Evolutionary conservation across 2,797 vertebrate genomes (phyloP), one percentile per base, ranked within the genome.

Genomic region (Borostomias antarcticus): DNA sequence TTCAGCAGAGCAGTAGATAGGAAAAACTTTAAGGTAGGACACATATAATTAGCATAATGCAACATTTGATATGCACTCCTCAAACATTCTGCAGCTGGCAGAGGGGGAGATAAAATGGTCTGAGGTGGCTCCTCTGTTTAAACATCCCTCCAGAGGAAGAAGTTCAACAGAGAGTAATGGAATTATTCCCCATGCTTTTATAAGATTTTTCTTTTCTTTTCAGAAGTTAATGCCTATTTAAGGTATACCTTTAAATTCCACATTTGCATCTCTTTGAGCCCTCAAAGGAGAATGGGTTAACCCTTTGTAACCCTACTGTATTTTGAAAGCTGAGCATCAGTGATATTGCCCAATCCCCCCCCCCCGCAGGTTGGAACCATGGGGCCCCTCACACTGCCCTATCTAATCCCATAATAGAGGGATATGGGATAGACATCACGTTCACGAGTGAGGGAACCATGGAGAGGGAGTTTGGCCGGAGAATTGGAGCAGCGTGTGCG

Each of bases 31-130:
- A 62, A 61, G 48, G 25, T 52, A 72, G 45, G 30, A 43, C 7
- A 61, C 62, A 72, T 70, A 58, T 66, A 47, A 25, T 56, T 33
- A 66, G 61, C 40, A 25, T 68, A 62, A 64, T 58, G 23, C 57
- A 19, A 6, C 19, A 66, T 74, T 74, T 66, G 35, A 73, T 65
- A 67, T 64, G 56, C 52, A n/a, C 47, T 68, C 33, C 26, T 72
- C 25, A 53, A 75, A 65, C 60, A 62, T 48, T 56, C 50, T 37
- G 51, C 25, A 0, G 8, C n/a, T 63, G 51, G 43, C 65, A 43
- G 67, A 21, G 13, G 15, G 69, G 70, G 73, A 48, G 74, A 66
- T 74, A 68, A 65, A 63, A 54, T 68, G 17, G 57, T 59, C 61
- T 62, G 60, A 61, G 40, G 26, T 72, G 43, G 69, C 11, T 9